Evolutionary conservation across 2,113 vertebrate genomes (phyloP).

Genomic region (Podilymbus podiceps): DNA sequence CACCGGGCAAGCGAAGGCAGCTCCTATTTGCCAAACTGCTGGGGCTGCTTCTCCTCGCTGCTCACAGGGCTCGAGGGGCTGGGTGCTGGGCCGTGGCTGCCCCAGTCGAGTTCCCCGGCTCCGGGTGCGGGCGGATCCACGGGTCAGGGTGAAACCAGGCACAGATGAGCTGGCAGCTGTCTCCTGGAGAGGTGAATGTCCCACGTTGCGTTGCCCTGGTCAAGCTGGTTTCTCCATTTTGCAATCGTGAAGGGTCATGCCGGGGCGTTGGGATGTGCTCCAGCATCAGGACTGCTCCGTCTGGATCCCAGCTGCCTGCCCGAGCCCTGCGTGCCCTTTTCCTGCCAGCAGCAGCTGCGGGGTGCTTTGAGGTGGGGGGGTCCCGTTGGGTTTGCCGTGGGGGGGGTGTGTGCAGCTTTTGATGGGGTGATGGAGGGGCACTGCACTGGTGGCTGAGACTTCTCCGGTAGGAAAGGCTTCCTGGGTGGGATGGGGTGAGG

Average conservation of each 20-base stretch:
- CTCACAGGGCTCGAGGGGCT: not conserved
- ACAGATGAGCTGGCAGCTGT: not conserved
- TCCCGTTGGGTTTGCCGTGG: not conserved
- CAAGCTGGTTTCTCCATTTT: not conserved
- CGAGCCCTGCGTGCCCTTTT: not conserved
- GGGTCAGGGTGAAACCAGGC: not conserved
- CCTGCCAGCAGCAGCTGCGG: rapidly evolving
- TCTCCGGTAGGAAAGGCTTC: not conserved
- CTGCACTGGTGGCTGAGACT: not conserved
- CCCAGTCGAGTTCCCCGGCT: rapidly evolving
- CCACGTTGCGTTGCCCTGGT: rapidly evolving
- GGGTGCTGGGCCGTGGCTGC: not conserved
- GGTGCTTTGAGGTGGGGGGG: not conserved
- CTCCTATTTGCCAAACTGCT: not conserved
- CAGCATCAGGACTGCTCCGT: not conserved
- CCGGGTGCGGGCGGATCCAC: not conserved
- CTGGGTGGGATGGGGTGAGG: rapidly evolving
- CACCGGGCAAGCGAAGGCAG: rapidly evolving
- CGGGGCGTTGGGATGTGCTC: not conserved
- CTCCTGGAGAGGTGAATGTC: not conserved
- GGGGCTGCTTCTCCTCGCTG: not conserved
- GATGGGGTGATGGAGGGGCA: not conserved
- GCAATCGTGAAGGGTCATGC: not conserved
- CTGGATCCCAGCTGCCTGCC: not conserved
- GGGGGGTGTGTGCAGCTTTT: not conserved